Evolutionary conservation across 1,140 invertebrate species (phyloP).

Genomic region (Drosophila pachea): DNA sequence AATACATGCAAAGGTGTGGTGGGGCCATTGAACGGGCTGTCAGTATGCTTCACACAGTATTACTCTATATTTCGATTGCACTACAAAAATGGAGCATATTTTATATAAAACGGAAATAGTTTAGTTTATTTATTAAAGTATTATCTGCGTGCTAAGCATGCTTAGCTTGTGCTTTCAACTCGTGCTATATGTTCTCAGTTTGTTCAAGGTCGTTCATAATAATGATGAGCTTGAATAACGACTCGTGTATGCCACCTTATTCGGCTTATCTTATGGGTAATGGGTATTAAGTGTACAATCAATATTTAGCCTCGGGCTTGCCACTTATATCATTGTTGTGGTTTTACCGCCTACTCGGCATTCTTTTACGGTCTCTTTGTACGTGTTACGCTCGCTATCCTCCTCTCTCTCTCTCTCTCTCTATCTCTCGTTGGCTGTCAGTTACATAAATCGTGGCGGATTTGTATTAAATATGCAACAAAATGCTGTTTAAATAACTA

Average conservation of each 20-base stretch:
- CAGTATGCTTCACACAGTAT: too few species aligned
- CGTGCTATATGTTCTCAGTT: too few species aligned
- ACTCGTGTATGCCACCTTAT: neutral
- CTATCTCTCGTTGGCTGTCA: slow-evolving; percentile 26
- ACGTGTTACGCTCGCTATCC: neutral
- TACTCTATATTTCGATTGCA: too few species aligned
- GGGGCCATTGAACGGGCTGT: too few species aligned
- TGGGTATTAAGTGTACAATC: slow-evolving; percentile 37
- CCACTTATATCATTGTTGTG: slow-evolving; percentile 49
- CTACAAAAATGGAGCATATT: too few species aligned
- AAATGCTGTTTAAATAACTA: slow-evolving; percentile 76
- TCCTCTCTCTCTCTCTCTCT: neutral
- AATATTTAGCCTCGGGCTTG: slow-evolving; percentile 54
- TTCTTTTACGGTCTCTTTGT: neutral
- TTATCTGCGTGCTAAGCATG: too few species aligned
- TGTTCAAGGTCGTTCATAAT: neutral
- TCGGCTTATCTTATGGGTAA: neutral
- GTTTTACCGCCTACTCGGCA: slow-evolving; percentile 26
- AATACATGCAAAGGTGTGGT: neutral
- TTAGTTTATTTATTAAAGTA: too few species aligned
- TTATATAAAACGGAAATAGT: neutral
- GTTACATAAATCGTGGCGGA: slow-evolving; percentile 55
- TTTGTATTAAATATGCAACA: slow-evolving; percentile 67
- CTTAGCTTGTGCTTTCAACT: too few species aligned
- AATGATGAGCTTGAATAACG: neutral